phyloP scores from a whole-genome alignment of 2,797 vertebrate species.

The Acrossocheilus wenchowensis region DNA sequence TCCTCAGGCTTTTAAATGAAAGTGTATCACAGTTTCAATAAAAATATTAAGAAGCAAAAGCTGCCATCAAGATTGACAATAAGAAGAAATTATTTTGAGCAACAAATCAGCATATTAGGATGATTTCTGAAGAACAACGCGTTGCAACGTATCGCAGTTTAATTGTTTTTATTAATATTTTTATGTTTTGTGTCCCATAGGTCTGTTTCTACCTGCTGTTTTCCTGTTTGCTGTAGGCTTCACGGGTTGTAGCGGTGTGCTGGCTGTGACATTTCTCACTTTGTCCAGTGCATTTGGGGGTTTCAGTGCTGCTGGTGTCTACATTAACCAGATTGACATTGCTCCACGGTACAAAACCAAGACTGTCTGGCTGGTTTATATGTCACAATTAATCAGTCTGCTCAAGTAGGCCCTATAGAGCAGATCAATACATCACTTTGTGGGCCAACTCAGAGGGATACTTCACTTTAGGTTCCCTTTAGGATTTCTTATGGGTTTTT shows the following conservation, averaged over 20 bases:
- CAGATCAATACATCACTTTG: not conserved
- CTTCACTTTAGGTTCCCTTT: not conserved
- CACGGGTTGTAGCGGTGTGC: slow-evolving; percentile 72
- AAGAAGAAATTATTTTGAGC: not conserved
- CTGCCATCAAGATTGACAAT: not conserved
- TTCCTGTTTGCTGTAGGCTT: slow-evolving; percentile 75
- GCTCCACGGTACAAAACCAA: slow-evolving; percentile 78
- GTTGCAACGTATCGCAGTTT: not conserved
- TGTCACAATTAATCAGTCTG: not conserved
- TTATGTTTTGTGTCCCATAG: slow-evolving; percentile 64
- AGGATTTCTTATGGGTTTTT: not conserved
- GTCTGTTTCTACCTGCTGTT: slow-evolving; percentile 72
- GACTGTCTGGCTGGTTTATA: not conserved
- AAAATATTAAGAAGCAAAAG: not conserved
- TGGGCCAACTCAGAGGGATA: not conserved
- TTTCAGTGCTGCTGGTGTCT: slow-evolving; percentile 78
- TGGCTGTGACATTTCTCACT: slow-evolving; percentile 75
- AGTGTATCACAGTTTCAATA: not conserved
- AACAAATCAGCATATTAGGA: not conserved
- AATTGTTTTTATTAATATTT: not conserved
- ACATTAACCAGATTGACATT: slow-evolving; percentile 87
- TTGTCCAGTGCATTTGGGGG: slow-evolving; percentile 76
- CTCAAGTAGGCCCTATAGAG: not conserved
- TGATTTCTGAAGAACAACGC: not conserved
- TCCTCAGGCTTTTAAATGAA: not conserved